Evolutionary conservation across 2,888 invertebrate genomes (phyloP), one percentile per base, ranked within the genome.

Genomic region (Calliopum simillimum): DNA sequence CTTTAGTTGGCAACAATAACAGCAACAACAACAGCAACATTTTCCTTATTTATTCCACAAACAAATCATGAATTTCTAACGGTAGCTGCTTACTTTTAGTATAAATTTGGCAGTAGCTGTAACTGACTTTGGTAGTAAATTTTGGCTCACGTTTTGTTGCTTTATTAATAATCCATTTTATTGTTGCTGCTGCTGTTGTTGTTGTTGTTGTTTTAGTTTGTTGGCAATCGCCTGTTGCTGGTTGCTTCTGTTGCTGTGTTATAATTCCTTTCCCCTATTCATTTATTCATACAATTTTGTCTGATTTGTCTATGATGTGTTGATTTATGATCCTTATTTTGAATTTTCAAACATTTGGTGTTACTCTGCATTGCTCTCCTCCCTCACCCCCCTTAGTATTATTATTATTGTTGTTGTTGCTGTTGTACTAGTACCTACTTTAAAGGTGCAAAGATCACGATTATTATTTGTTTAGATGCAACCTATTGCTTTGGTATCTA

Each of bases 251-350:
- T 64, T 56, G 47, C 13, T 59, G 59, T 64, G 59, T 64, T 70
- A 59, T 65, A 66, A 58, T 70, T 69, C 19, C 61, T 41, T 23
- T 56, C 47, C 58, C 58, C 41, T 16, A 56, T 69, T 69, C 58
- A 64, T 56, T 58, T 69, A 56, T 62, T 53, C 46, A 56, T 46
- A 44, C 25, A 69, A 63, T 69, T 69, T 63, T 16, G 47, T 47
- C 46, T 46, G 55, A 56, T 55, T 56, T 56, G 69, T 69, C 69
- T 62, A 49, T 56, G 25, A 56, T 69, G 53, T 63, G 56, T 55
- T 69, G 69, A 69, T 69, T 69, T 69, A 69, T 69, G 55, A 63
- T 69, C 56, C 56, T 69, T 69, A 56, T 63, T 55, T 61, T 63
- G 19, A 58, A 55, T 69, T 47, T 63, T 47, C 63, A 69, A 47